Evolutionary conservation across 2,797 vertebrate species (phyloP), one percentile per base, ranked within the genome.

Genomic region (Vipera ursinii): DNA sequence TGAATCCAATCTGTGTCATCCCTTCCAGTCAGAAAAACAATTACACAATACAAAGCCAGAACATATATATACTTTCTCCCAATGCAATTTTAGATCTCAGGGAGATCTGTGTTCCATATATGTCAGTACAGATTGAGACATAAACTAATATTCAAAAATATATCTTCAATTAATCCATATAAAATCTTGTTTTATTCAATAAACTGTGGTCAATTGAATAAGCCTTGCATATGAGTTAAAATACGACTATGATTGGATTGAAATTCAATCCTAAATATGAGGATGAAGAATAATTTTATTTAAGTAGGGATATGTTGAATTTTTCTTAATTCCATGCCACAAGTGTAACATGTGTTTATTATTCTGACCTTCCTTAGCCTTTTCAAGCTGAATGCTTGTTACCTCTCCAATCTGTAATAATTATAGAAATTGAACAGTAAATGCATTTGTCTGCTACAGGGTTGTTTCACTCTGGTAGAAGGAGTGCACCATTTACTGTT

Each of bases 31-130:
- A 87, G 51, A 69, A 32, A 86, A 91, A 28, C 17, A 4, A 6
- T 0, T 1, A n/a, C n/a, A 48, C 0, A 0, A 61, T 0, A 0
- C 57, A 56, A 0, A 0, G 89, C 65, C 0, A 0, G 91, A 26
- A 0, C 0, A 82, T 0, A 57, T 15, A 55, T 20, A 55, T 20
- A 28, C 73, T 38, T 48, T 51, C 5, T 57, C 56, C 56, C 56
- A 57, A 57, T 14, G 48, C 44, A 14, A 60, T 88, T 87, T 56
- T 20, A 32, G 53, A 7, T 88, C 7, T 24, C 51, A 24, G 17
- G 26, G 44, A 61, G 38, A 57, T 32, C 55, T 22, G 26, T 51
- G 24, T 28, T 44, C 2, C 6, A 44, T 61, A 55, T 7, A 65
- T 4, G 13, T 15, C 12, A 26, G 14, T 59, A 32, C 12, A n/a